These are phyloP conservation scores for Eulithis prunata DNA, from an alignment of 2,888 invertebrate genomes.

Conservation along the genomic window DNA sequence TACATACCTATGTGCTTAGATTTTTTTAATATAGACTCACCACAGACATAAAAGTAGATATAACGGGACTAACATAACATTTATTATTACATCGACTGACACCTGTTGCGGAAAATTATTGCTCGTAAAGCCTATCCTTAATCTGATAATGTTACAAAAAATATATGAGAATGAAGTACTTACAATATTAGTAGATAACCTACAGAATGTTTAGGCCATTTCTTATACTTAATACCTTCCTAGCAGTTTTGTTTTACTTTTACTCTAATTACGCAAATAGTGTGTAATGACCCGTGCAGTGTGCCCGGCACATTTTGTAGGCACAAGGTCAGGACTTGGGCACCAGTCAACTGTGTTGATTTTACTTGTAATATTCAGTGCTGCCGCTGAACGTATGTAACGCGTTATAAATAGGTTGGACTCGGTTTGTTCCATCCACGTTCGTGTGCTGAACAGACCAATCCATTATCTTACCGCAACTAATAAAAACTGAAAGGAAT, in stretches of 20 bases:
- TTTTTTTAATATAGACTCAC: neutral
- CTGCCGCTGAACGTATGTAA: constrained; percentile 67
- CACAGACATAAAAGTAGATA: neutral
- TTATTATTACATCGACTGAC: no score
- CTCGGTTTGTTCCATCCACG: constrained; percentile 67
- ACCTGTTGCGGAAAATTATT: no score
- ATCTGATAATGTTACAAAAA: no score
- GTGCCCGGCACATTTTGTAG: constrained; percentile 32
- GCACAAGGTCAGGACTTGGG: constrained; percentile 44
- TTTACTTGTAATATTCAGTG: constrained; percentile 77
- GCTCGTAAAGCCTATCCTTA: no score
- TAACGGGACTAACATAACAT: no score
- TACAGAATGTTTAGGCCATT: no score
- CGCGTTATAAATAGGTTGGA: constrained; percentile 77
- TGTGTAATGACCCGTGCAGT: constrained; percentile 38
- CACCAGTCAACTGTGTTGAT: constrained; percentile 63
- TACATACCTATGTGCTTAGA: neutral
- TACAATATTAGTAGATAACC: no score
- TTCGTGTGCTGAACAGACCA: constrained; percentile 71
- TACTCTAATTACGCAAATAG: constrained; percentile 3
- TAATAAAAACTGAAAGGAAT: constrained; percentile 79
- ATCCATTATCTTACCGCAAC: constrained; percentile 77
- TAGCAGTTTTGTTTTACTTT: neutral
- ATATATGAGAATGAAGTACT: no score
- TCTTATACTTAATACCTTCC: no score